Evolutionary conservation across 2,797 vertebrate genomes (phyloP).

Genomic region (Hoplostethus atlanticus): DNA sequence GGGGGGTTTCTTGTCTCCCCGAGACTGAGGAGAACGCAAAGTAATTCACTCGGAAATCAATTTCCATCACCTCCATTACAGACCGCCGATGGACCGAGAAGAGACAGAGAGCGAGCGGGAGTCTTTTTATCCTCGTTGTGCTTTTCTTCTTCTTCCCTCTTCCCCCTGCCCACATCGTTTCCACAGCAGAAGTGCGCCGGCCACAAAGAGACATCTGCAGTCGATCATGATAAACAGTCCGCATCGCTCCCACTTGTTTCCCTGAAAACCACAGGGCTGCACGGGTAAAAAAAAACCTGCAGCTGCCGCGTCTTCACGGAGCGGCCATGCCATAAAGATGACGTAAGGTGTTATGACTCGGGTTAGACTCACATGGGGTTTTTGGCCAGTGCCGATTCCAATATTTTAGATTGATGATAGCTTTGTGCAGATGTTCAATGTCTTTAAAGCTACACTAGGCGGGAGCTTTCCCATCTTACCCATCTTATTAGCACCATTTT

Average conservation of each 20-base stretch:
- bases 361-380: background rate
- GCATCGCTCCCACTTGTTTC: conserved; percentile 67
- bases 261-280: conserved; percentile 62
- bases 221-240: conserved; percentile 76
- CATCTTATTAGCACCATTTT: background rate
- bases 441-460: conserved; percentile 5
- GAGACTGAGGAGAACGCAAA: conserved; percentile 59
- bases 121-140: conserved; percentile 64
- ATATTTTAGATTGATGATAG: conserved; percentile 14
- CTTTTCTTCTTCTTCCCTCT: conserved; percentile 65
- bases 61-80: conserved; percentile 82
- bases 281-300: conserved; percentile 56
- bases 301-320: conserved; percentile 57
- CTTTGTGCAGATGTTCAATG: background rate
- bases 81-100: conserved; percentile 64
- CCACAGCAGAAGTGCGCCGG: conserved; percentile 65
- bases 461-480: background rate
- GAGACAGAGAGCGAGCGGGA: conserved; percentile 35
- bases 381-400: conserved; percentile 2
- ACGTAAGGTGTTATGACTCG: conserved; percentile 12
- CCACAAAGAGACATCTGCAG: conserved; percentile 75
- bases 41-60: conserved; percentile 86
- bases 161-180: conserved; percentile 67
- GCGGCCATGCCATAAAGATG: conserved; percentile 43
- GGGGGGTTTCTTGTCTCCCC: conserved; percentile 68